Percentiles rank a stretch among this genome's conserved stretches.
Evolutionary conservation across 2,888 invertebrate genomes (phyloP).

Genomic region (Myopa testacea): DNA sequence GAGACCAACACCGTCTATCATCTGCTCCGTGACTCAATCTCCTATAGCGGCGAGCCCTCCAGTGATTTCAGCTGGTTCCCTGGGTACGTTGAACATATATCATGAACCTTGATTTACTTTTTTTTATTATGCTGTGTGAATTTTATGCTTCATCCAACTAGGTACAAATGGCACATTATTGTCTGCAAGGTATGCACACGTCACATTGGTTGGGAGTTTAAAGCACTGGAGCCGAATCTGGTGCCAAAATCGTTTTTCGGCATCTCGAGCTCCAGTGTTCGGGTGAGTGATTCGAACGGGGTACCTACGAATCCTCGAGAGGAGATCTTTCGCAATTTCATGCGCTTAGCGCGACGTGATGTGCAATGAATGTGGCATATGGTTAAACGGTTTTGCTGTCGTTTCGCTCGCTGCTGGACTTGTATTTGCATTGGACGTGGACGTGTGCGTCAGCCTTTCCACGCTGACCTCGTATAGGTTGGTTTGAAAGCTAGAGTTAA

Average conservation of each 20-base stretch:
- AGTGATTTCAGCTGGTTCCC: constrained; percentile 88
- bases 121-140: not conserved
- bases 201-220: constrained; percentile 87
- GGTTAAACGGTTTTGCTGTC: constrained; percentile 55
- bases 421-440: constrained; percentile 35
- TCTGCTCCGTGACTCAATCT: constrained; percentile 69
- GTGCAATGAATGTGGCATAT: constrained; percentile 58
- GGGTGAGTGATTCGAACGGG: constrained; percentile 58
- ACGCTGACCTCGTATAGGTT: constrained; percentile 4
- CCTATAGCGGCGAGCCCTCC: constrained; percentile 72
- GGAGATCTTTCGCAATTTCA: constrained; percentile 56
- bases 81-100: constrained; percentile 66
- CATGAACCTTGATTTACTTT: constrained; percentile 1
- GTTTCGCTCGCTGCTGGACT: constrained; percentile 47
- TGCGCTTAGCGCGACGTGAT: constrained; percentile 55
- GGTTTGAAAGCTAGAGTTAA: not conserved
- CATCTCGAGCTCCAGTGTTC: constrained; percentile 73
- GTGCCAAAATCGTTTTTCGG: constrained; percentile 80
- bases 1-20: constrained; percentile 80
- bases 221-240: constrained; percentile 73
- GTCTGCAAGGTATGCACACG: constrained; percentile 75
- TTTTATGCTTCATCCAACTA: constrained; percentile 55
- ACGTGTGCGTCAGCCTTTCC: constrained; percentile 33
- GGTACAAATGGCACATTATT: constrained; percentile 85
- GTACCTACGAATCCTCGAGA: constrained; percentile 52